phyloP scores from a whole-genome alignment of 2,888 invertebrate species.

The Tenthredo mesomela region DNA sequence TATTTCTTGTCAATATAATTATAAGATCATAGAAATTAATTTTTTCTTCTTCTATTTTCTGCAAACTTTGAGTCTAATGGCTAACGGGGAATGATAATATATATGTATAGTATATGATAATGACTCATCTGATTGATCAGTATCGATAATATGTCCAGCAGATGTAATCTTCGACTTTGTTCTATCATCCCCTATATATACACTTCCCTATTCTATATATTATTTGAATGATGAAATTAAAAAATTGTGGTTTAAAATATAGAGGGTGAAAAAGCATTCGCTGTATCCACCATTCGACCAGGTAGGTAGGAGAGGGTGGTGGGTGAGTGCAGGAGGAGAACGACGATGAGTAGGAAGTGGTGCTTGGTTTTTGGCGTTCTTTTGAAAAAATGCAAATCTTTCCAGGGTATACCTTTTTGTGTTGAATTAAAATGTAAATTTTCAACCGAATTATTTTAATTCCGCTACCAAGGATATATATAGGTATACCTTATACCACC shows the following conservation, averaged over 20 bases:
- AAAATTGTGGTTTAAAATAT: not conserved
- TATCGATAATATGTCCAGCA: not conserved
- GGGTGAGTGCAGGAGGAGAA: not conserved
- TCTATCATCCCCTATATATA: not conserved
- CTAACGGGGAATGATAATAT: not conserved
- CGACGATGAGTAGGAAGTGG: not conserved
- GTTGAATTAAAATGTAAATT: slow-evolving; percentile 44
- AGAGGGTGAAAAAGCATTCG: slow-evolving; percentile 2
- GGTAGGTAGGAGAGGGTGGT: not conserved
- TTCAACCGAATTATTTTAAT: slow-evolving; percentile 38
- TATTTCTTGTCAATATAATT: not conserved
- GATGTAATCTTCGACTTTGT: not conserved
- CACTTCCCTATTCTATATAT: not conserved
- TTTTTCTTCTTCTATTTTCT: not conserved
- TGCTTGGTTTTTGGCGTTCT: slow-evolving; percentile 24
- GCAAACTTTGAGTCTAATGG: not conserved
- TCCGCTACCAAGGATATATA: not conserved
- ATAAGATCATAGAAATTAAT: not conserved
- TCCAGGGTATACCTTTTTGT: not conserved
- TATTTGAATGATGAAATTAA: not conserved
- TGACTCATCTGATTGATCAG: not conserved
- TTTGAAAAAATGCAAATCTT: slow-evolving; percentile 47
- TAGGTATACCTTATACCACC: not conserved
- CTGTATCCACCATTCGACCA: not conserved
- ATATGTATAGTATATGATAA: no score